Evolutionary conservation across 1,140 invertebrate genomes (phyloP), one percentile per base, ranked within the genome.

Genomic region (Drosophila seguyi): DNA sequence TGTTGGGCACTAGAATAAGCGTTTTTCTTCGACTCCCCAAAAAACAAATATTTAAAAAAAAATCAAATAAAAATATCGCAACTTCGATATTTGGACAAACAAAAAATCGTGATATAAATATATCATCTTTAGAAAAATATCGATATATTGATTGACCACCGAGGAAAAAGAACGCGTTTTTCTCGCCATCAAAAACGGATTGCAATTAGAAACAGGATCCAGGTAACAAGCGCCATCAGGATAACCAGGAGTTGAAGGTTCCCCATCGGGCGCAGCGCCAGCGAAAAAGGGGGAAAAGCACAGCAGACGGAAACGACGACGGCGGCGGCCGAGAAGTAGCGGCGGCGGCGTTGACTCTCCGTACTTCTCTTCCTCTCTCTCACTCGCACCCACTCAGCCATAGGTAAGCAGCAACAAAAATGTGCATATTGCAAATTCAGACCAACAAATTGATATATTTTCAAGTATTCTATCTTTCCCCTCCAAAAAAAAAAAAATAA

Each of bases 401-500:
- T 79, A 79, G 85, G 85, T 88, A 84, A 88, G 85, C 78, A 75
- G 76, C 81, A 90, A 71, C 48, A 68, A 80, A 78, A 81, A 31
- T 47, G 31, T 69, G 50, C 84, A 87, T 62, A 84, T 73, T 77
- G 63, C 63, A 65, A 78, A 59, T 67, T 48, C 63, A 62, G 67
- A 80, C 63, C 85, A 90, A 79, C 80, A 71, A 78, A 88, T 90
- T 88, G 76, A 86, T 86, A 83, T 88, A 88, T 88, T 88, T 87
- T 88, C 85, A 90, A 90, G 85, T 84, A 88, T 88, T 88, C 84
- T 88, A 88, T 90, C 83, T 87, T 88, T 88, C 84, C 84, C 84
- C 74, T 90, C 84, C 84, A 85, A 81, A 85, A 85, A 81, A 73
- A 85, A 78, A 80, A 81, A 73, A 67, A 85, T 69, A 69, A 42